Evolutionary conservation across 2,113 vertebrate genomes (phyloP).

Genomic region (Vidua macroura): DNA sequence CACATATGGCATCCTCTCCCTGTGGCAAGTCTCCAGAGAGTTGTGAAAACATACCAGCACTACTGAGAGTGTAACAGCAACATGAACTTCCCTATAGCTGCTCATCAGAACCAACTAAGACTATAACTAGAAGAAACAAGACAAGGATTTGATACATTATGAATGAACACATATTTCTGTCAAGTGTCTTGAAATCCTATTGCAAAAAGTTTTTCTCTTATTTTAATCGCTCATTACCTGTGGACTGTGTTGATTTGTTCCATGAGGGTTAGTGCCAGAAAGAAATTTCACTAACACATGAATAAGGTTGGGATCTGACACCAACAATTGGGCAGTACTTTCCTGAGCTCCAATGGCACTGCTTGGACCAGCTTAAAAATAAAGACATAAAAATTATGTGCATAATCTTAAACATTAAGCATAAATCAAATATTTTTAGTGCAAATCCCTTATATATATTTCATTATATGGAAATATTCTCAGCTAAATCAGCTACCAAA

Average conservation of each 20-base stretch:
- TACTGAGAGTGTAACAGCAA: not conserved
- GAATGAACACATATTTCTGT: not conserved
- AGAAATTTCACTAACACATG: slow-evolving; percentile 96
- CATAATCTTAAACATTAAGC: not conserved
- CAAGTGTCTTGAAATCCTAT: not conserved
- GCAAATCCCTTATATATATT: not conserved
- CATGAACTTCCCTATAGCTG: not conserved
- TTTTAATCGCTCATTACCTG: slow-evolving; percentile 76
- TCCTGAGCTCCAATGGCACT: slow-evolving; percentile 86
- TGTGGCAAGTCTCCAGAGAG: not conserved
- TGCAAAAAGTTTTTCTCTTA: not conserved
- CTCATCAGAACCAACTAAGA: not conserved
- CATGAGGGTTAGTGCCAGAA: slow-evolving; percentile 92
- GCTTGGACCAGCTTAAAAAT: slow-evolving; percentile 77
- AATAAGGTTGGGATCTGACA: slow-evolving; percentile 92
- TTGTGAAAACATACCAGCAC: not conserved
- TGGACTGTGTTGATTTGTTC: slow-evolving; percentile 95
- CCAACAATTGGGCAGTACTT: slow-evolving; percentile 95
- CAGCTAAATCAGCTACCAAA: not conserved
- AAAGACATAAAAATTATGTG: not conserved
- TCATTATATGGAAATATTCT: not conserved
- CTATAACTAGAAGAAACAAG: not conserved
- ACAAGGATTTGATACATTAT: not conserved
- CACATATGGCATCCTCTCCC: not conserved
- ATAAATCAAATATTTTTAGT: not conserved